phyloP scores from a whole-genome alignment of 2,888 invertebrate genomes.

The Metacarcinus magister region DNA sequence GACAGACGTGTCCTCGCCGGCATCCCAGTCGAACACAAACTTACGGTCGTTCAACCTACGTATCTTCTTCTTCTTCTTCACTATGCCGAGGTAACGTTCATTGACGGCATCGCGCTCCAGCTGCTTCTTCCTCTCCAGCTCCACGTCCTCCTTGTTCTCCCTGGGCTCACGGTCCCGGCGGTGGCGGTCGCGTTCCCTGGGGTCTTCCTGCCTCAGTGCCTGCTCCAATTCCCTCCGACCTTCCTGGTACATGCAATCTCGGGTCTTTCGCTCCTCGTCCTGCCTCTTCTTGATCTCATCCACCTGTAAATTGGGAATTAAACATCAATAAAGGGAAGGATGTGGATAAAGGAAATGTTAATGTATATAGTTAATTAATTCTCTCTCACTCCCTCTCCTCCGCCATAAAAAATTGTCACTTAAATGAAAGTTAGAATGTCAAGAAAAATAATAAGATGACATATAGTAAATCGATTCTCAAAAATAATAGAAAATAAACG shows the following conservation, averaged over 20 bases:
- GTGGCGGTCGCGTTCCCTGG: constrained; percentile 83
- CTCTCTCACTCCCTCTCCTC: no score
- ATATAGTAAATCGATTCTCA: no score
- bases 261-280: constrained; percentile 89
- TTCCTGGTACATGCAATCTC: constrained; percentile 86
- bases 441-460: no score
- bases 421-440: no score
- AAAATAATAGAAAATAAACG: no score
- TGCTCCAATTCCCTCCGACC: constrained; percentile 83
- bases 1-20: constrained; percentile 98
- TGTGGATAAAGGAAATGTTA: no score
- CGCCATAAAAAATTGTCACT: no score
- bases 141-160: constrained; percentile 82
- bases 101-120: constrained; percentile 96
- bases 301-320: constrained; percentile 85
- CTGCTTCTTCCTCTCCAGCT: constrained; percentile 82
- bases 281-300: constrained; percentile 90
- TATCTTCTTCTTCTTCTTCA: constrained; percentile 93
- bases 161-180: constrained; percentile 81
- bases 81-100: constrained; percentile 96
- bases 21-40: constrained; percentile 99
- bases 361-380: no score
- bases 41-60: constrained; percentile 98
- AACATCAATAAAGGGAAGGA: neutral
- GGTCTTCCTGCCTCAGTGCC: constrained; percentile 83